Evolutionary conservation across 2,888 invertebrate species (phyloP).

Genomic region (Phaedon cochleariae): DNA sequence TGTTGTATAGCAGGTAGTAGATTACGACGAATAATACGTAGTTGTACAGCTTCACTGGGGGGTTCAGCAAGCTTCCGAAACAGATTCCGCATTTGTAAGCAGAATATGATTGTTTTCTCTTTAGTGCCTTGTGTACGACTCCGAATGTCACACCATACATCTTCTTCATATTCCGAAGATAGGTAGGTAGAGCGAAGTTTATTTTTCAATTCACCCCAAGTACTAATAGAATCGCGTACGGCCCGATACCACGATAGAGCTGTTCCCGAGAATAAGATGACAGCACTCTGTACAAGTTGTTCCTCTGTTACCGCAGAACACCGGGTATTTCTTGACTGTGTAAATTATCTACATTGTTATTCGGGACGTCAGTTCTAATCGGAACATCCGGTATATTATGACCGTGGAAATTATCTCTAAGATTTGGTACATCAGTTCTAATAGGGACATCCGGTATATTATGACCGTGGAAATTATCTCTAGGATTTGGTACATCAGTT

Average conservation of each 20-base stretch:
- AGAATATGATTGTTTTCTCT: neutral
- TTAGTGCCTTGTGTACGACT: neutral
- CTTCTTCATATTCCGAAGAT: constrained; percentile 30
- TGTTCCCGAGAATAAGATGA: constrained; percentile 35
- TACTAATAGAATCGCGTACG: neutral
- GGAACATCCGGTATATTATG: no score
- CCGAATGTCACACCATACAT: constrained; percentile 22
- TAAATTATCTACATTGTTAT: no score
- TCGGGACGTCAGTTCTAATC: no score
- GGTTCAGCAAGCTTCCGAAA: neutral
- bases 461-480: no score
- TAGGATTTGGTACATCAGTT: no score
- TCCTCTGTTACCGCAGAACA: constrained; percentile 22
- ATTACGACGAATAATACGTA: neutral
- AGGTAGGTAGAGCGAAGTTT: constrained; percentile 22
- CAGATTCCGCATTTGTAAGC: neutral
- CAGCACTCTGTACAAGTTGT: constrained; percentile 33
- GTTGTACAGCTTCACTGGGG: neutral
- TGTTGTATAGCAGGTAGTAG: neutral
- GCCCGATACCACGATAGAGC: constrained; percentile 41
- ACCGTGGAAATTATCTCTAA: no score
- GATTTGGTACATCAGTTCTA: no score
- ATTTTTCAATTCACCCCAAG: constrained; percentile 23
- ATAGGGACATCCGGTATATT: no score
- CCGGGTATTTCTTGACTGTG: no score